A percentile compares a stretch with the other conserved stretches of the same genome.
phyloP scores from a whole-genome alignment of 2,888 invertebrate genomes.

The Azorinus chamasolen region DNA sequence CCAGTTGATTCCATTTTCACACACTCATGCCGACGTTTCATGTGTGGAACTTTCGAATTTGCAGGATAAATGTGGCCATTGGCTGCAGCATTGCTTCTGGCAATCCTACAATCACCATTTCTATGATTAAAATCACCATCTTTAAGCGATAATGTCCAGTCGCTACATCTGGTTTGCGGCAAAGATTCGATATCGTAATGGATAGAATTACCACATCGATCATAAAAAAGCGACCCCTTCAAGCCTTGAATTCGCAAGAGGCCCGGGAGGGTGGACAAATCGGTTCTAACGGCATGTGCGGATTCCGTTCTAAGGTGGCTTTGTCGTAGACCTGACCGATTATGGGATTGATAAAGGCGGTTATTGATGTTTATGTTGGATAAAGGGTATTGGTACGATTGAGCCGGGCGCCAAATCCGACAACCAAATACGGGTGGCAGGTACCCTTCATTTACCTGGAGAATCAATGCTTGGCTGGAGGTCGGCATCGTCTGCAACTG shows the following conservation, averaged over 20 bases:
- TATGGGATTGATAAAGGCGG: not conserved
- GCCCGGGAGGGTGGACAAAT: slow-evolving; percentile 33
- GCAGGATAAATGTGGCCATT: no score
- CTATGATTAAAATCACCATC: no score
- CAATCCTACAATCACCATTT: no score
- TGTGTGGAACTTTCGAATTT: no score
- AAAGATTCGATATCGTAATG: no score
- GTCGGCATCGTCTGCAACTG: slow-evolving; percentile 65
- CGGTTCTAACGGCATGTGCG: slow-evolving; percentile 15
- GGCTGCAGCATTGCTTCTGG: no score
- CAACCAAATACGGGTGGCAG: slow-evolving; percentile 39
- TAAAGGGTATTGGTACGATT: slow-evolving; percentile 3
- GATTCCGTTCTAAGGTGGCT: slow-evolving; percentile 2
- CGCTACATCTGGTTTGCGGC: no score
- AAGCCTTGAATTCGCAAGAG: slow-evolving; percentile 35
- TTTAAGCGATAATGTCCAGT: no score
- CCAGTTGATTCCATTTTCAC: no score
- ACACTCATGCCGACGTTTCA: no score
- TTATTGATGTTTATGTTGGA: not conserved
- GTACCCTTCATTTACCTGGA: slow-evolving; percentile 62
- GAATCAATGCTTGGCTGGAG: slow-evolving; percentile 72
- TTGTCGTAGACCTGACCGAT: no score
- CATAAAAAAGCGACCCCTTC: slow-evolving; percentile 26
- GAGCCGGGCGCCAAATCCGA: slow-evolving; percentile 20
- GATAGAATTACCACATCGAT: not conserved